Percentiles rank a stretch among this genome's conserved stretches.
Evolutionary conservation across 2,888 invertebrate genomes (phyloP).

Genomic region (Cheilosia grossa): DNA sequence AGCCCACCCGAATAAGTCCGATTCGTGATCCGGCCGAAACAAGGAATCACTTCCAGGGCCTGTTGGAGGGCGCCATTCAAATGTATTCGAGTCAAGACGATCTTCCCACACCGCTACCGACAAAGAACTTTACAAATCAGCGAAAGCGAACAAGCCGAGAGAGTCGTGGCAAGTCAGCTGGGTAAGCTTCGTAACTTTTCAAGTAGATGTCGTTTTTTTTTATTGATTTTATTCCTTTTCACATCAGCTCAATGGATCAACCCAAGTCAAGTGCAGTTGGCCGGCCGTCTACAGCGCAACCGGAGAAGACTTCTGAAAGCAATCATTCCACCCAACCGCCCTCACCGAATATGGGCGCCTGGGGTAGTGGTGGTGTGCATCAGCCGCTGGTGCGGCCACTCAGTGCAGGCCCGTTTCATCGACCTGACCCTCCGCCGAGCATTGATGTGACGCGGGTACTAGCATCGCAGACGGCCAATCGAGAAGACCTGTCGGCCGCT

Average conservation of each 20-base stretch:
- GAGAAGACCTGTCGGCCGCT: constrained; percentile 89
- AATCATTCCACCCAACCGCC: constrained; percentile 82
- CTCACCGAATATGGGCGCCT: constrained; percentile 84
- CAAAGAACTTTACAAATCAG: constrained; percentile 79
- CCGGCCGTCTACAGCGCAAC: constrained; percentile 83
- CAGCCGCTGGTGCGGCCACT: constrained; percentile 85
- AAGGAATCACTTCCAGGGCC: constrained; percentile 82
- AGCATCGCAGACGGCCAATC: constrained; percentile 76
- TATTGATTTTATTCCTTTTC: background rate
- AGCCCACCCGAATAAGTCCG: constrained; percentile 77
- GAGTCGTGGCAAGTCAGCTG: constrained; percentile 82
- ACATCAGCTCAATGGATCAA: constrained; percentile 76
- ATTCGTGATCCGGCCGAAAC: constrained; percentile 81
- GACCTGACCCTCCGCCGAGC: constrained; percentile 83
- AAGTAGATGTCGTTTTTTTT: background rate
- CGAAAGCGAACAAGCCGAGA: constrained; percentile 80
- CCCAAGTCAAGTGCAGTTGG: constrained; percentile 77
- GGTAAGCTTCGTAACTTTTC: constrained; percentile 54
- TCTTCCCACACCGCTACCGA: constrained; percentile 81
- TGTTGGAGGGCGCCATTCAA: constrained; percentile 83
- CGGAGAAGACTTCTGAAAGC: constrained; percentile 79
- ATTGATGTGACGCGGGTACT: constrained; percentile 72
- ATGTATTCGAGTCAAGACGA: constrained; percentile 82
- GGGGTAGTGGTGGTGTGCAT: constrained; percentile 84
- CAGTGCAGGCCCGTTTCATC: constrained; percentile 87